phyloP scores from a whole-genome alignment of 2,797 vertebrate genomes.

The Odontamblyopus lacepedii region DNA sequence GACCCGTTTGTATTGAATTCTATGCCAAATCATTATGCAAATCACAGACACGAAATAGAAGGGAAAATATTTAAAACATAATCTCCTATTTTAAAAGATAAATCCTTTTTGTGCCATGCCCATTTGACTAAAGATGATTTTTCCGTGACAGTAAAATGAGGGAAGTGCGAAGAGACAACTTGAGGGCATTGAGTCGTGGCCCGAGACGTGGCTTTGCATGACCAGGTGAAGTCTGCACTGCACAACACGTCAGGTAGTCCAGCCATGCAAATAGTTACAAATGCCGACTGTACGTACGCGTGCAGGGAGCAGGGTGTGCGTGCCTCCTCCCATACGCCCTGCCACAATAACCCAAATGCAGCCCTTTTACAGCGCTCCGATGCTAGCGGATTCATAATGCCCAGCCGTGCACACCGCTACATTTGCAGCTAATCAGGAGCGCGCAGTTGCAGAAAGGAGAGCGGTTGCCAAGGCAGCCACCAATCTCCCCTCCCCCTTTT shows the following conservation, averaged over 20 bases:
- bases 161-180: background rate
- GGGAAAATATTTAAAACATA: too few species aligned
- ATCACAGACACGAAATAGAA: too few species aligned
- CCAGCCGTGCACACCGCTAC: slow-evolving; percentile 69
- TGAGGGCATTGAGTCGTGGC: slow-evolving; percentile 9
- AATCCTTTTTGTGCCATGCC: background rate
- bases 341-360: slow-evolving; percentile 73
- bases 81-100: background rate
- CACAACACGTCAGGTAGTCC: slow-evolving; percentile 19
- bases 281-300: slow-evolving; percentile 34
- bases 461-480: slow-evolving; percentile 81
- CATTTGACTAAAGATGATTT: background rate
- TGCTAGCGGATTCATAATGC: slow-evolving; percentile 67
- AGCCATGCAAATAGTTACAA: slow-evolving; percentile 14
- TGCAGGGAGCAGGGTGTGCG: slow-evolving; percentile 24
- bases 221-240: slow-evolving; percentile 17
- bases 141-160: background rate
- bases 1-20: too few species aligned
- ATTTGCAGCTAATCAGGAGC: slow-evolving; percentile 78
- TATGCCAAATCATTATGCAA: too few species aligned
- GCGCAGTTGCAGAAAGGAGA: slow-evolving; percentile 79
- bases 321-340: slow-evolving; percentile 48
- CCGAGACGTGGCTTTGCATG: slow-evolving; percentile 13
- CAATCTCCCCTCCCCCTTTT: slow-evolving; percentile 74
- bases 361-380: slow-evolving; percentile 58